Base-by-base conservation (phyloP, 2,888 invertebrate genomes). In the Cosmia pyralina region DNA sequence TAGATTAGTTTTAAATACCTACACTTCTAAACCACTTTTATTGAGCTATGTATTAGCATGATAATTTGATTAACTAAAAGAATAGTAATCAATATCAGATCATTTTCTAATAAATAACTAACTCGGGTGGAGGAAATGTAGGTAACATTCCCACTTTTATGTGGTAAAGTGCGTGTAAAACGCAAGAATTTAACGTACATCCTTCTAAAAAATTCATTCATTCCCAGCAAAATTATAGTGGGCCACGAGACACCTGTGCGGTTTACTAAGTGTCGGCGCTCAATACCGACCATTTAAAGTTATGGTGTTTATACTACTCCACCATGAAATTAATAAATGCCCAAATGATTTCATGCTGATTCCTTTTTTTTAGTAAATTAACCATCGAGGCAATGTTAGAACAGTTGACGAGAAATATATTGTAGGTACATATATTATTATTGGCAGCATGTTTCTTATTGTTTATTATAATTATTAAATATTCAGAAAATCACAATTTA, bases 201-300 rank as follows among this genome's bases (percentile, higher is more conserved):
- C 86, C 89, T 87, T 83, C 77, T 90, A 86, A 90, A 90, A 89
- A 88, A 89, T 90, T 89, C 90, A 90, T 85, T 82, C 72, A 83
- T 85, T 76, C 82, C 84, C 84, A 85, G 81, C 86, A 84, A 86
- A 89, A 88, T 89, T 90, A 88, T 88, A 87, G 88, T 88, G 86
- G 86, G 87, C 85, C 83, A 72, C 82, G 83, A 85, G 84, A 87
- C 89, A 88, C 90, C 88, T 90, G 90, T 82, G 87, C 80, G 86
- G 85, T 85, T 86, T 86, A 84, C 85, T 87, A 86, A 88, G 88
- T 86, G 86, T 85, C 76, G 73, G 81, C 72, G 63, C 72, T 70
- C 75, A 66, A 79, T 79, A 81, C 81, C 75, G 83, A 79, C 81
- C 82, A 72, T 82, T 82, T 83, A 83, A 81, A 84, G 71, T 81